phyloP scores from a whole-genome alignment of 2,888 invertebrate genomes.

The Timandra comae region DNA sequence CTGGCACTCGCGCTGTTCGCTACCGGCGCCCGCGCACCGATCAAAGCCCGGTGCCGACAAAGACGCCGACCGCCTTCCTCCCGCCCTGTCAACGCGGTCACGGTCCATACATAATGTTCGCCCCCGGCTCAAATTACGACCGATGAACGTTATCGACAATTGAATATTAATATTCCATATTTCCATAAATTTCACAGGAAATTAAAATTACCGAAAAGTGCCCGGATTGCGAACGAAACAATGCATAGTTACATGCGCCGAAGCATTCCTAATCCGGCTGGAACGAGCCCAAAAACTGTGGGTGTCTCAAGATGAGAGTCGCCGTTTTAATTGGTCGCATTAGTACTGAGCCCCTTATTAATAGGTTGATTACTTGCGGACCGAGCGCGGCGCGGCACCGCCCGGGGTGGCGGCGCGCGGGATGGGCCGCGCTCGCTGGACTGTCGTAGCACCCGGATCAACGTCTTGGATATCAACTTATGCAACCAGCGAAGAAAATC shows the following conservation, averaged over 20 bases:
- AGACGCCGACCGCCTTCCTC: conserved; percentile 44
- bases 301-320: conserved; percentile 66
- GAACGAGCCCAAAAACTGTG: conserved; percentile 73
- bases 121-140: conserved; percentile 60
- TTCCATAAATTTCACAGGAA: conserved; percentile 51
- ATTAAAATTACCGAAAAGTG: not conserved
- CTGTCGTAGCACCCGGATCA: conserved; percentile 24
- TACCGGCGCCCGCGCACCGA: conserved; percentile 64
- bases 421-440: too few species aligned
- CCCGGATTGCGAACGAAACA: not conserved
- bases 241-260: conserved; percentile 36
- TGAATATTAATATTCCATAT: conserved; percentile 55
- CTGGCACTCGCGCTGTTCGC: conserved; percentile 57
- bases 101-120: conserved; percentile 53
- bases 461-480: conserved; percentile 34
- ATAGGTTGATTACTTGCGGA: conserved; percentile 73
- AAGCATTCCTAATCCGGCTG: conserved; percentile 62
- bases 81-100: conserved; percentile 69
- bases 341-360: conserved; percentile 70
- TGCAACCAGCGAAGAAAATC: conserved; percentile 46
- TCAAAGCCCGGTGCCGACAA: conserved; percentile 65
- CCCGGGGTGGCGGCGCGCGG: conserved; percentile 11
- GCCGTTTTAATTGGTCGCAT: conserved; percentile 72
- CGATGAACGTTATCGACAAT: conserved; percentile 61
- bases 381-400: conserved; percentile 27